These are phyloP conservation scores for Bubo blakistoni DNA, from an alignment of 2,113 vertebrate genomes.

Conservation along the genomic window DNA sequence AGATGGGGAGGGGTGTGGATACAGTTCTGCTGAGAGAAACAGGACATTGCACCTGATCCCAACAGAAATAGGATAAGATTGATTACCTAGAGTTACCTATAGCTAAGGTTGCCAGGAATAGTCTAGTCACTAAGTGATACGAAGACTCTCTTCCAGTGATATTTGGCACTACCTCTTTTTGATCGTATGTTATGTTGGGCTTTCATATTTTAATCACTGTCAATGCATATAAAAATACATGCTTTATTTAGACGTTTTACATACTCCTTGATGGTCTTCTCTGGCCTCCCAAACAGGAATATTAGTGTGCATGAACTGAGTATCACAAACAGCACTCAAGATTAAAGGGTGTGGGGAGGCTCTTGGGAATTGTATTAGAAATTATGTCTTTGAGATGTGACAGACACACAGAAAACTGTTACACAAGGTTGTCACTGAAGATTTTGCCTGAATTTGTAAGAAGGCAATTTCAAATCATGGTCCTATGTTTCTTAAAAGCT, in stretches of 20 bases:
- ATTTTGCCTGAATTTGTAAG: neutral
- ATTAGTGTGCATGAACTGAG: neutral
- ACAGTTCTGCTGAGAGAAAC: neutral
- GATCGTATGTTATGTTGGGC: neutral
- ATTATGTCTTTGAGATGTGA: neutral
- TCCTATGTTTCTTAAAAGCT: neutral
- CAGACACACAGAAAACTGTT: neutral
- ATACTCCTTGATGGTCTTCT: neutral
- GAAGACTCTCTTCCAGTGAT: neutral
- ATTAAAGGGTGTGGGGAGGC: rapidly evolving
- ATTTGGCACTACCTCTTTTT: neutral
- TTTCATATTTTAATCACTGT: neutral
- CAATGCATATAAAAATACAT: neutral
- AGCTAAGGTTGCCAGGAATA: neutral
- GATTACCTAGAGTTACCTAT: neutral
- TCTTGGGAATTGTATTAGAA: neutral
- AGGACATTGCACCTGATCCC: neutral
- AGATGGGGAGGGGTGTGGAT: neutral
- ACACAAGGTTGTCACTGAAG: neutral
- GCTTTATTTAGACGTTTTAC: neutral
- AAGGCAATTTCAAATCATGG: neutral
- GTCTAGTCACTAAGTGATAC: rapidly evolving
- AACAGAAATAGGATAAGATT: neutral
- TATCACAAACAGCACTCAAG: neutral
- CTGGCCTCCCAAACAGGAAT: neutral